Evolutionary conservation across 1,140 invertebrate genomes (phyloP).

Genomic region (Helicoverpa armigera): DNA sequence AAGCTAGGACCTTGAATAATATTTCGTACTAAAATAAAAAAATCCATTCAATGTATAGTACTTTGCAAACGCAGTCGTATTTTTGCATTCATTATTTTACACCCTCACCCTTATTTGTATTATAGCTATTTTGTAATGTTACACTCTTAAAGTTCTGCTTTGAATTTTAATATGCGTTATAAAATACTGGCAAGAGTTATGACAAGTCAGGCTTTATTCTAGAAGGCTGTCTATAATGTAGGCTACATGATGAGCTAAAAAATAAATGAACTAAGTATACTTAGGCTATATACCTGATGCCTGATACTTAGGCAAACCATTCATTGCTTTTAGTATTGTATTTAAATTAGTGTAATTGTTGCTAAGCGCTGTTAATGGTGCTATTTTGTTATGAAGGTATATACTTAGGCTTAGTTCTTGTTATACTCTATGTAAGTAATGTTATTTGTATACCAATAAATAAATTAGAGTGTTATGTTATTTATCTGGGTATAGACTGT

Average conservation of each 20-base stretch:
- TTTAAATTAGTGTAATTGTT: no score
- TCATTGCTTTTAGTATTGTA: neutral
- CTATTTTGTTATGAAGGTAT: no score
- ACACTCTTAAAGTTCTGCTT: conserved; percentile 15
- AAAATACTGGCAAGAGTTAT: neutral
- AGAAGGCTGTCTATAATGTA: neutral
- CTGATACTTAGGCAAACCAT: no score
- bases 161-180: conserved; percentile 9
- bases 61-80: conserved; percentile 24
- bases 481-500: no score
- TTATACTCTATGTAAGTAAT: no score
- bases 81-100: conserved; percentile 37
- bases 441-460: no score
- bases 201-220: no score
- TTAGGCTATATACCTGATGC: no score
- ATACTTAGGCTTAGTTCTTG: no score
- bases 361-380: no score
- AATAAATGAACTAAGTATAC: no score
- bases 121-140: conserved; percentile 15
- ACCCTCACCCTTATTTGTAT: conserved; percentile 21
- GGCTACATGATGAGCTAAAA: neutral
- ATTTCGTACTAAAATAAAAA: conserved; percentile 27
- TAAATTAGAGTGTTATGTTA: no score
- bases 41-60: conserved; percentile 17
- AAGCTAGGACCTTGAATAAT: conserved; percentile 19